phyloP scores from a whole-genome alignment of 2,113 vertebrate genomes.

The Campylorhamphus procurvoides region DNA sequence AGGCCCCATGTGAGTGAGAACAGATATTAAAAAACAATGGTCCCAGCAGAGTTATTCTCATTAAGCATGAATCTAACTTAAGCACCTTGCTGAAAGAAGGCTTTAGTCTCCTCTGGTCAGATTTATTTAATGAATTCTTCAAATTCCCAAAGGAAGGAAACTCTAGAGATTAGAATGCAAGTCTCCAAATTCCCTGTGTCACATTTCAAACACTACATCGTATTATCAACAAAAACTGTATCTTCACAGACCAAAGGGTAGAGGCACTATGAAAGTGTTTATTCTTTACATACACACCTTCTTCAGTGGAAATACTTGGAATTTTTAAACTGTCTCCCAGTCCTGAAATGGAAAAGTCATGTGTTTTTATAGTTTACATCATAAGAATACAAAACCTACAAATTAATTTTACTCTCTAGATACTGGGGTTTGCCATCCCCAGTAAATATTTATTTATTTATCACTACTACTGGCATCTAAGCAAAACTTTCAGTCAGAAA shows the following conservation, averaged over 20 bases:
- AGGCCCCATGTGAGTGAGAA: background rate
- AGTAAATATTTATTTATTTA: background rate
- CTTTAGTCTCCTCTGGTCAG: slow-evolving; percentile 13
- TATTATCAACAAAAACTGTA: background rate
- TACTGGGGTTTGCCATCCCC: background rate
- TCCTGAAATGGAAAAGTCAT: background rate
- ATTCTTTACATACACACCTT: background rate
- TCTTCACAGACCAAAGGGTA: background rate
- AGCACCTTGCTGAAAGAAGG: slow-evolving; percentile 1
- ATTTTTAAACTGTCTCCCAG: background rate
- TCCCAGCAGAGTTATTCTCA: background rate
- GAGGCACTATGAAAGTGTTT: background rate
- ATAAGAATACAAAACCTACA: background rate
- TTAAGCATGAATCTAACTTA: background rate
- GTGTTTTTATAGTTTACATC: background rate
- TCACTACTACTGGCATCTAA: background rate
- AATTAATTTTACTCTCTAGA: background rate
- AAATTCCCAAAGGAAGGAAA: slow-evolving; percentile 8
- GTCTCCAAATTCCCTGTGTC: background rate
- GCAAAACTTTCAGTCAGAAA: background rate
- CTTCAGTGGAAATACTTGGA: background rate
- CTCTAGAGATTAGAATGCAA: background rate
- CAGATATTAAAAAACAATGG: background rate
- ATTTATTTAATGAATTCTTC: slow-evolving; percentile 30
- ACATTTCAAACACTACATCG: background rate